Evolutionary conservation across 2,888 invertebrate genomes (phyloP).

Genomic region (Lasioglossum lativentre): DNA sequence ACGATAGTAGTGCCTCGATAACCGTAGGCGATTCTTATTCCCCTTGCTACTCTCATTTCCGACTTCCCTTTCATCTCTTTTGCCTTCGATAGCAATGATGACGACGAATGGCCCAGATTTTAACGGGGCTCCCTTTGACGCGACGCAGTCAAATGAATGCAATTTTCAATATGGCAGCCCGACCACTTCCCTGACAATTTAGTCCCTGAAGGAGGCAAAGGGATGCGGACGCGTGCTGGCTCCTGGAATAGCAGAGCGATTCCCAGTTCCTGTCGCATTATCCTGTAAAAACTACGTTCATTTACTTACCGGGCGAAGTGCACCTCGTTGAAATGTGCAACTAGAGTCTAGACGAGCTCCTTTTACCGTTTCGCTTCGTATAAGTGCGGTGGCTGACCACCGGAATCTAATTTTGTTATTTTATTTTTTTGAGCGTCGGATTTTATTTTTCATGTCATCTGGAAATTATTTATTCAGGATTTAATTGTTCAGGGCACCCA

Average conservation of each 20-base stretch:
- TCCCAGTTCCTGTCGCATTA: slow-evolving; percentile 17
- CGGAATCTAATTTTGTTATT: neutral
- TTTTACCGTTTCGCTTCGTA: neutral
- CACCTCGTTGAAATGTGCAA: neutral
- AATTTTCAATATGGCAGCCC: slow-evolving; percentile 70
- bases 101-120: slow-evolving; percentile 68
- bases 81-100: slow-evolving; percentile 16
- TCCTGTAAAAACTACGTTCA: slow-evolving; percentile 22
- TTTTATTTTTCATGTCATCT: neutral
- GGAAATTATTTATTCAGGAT: neutral
- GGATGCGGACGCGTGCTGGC: neutral
- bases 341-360: neutral
- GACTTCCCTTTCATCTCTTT: slow-evolving; percentile 33
- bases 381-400: neutral
- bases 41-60: slow-evolving; percentile 14
- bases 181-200: slow-evolving; percentile 60
- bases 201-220: neutral
- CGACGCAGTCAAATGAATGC: slow-evolving; percentile 71
- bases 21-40: slow-evolving; percentile 45
- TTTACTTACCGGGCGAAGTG: neutral
- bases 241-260: slow-evolving; percentile 3
- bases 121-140: slow-evolving; percentile 67
- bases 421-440: neutral
- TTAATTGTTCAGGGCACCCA: neutral
- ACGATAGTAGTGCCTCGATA: slow-evolving; percentile 7